A percentile compares a stretch with the other conserved stretches of the same genome.
Evolutionary conservation across 2,113 vertebrate genomes (phyloP).

Genomic region (Syngnathus scovelli): DNA sequence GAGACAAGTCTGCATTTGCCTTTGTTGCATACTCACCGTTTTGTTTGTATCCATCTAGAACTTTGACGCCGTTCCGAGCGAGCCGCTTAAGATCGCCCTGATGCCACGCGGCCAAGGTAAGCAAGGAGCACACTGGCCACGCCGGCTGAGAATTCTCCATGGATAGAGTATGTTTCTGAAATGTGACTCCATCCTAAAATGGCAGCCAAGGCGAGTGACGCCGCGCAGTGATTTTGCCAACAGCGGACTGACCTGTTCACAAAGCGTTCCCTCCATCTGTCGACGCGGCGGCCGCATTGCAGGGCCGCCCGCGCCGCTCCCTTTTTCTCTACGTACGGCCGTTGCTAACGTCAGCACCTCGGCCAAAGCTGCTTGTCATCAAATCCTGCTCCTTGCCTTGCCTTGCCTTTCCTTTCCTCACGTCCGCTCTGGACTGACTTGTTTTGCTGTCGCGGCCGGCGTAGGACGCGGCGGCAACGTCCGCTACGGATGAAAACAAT

Average conservation of each 20-base stretch:
- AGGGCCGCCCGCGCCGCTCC: conserved; percentile 12
- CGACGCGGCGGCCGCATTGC: conserved; percentile 8
- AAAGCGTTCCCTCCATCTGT: conserved; percentile 14
- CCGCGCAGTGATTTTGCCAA: no score
- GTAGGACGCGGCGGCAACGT: background rate
- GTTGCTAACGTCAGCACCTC: conserved; percentile 42
- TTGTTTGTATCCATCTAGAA: conserved; percentile 50
- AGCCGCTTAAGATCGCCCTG: conserved; percentile 63
- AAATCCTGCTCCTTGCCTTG: conserved; percentile 21
- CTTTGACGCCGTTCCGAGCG: conserved; percentile 69
- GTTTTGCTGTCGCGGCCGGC: background rate
- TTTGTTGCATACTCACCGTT: background rate
- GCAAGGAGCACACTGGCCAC: conserved; percentile 1
- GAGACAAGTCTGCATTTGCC: background rate
- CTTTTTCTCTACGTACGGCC: conserved; percentile 10
- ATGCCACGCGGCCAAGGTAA: conserved; percentile 58
- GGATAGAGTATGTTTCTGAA: no score
- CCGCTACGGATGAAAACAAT: background rate
- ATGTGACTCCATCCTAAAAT: background rate
- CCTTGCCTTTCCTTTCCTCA: conserved; percentile 3
- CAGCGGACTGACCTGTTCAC: background rate
- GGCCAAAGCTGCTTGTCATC: conserved; percentile 39
- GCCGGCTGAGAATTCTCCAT: no score
- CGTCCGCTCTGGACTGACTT: background rate
- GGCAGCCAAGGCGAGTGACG: background rate